These are phyloP conservation scores for Bactericera cockerelli DNA, from an alignment of 1,140 invertebrate genomes.

Conservation along the genomic window DNA sequence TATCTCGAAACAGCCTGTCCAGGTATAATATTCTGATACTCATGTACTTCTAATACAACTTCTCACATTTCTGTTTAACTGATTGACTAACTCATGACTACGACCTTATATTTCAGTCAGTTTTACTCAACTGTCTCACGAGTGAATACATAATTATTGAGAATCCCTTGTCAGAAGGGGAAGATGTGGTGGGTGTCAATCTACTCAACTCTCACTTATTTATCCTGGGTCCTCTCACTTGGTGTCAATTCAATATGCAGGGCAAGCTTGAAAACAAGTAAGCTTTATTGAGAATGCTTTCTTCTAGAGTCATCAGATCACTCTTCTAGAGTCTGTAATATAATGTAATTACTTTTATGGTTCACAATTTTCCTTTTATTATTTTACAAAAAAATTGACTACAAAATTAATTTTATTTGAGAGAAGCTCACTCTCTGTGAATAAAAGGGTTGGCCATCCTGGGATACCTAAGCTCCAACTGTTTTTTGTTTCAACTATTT, in stretches of 20 bases:
- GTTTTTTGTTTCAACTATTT: no score
- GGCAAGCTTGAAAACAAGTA: constrained; percentile 34
- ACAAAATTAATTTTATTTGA: no score
- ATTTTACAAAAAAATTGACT: no score
- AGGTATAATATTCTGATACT: no score
- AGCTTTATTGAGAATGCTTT: neutral
- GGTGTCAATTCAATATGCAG: constrained; percentile 59
- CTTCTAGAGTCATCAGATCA: neutral
- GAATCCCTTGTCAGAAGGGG: constrained; percentile 53
- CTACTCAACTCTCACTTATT: constrained; percentile 60
- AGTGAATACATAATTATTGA: constrained; percentile 74
- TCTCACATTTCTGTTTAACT: no score
- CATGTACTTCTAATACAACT: no score
- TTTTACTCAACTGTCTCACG: constrained; percentile 75
- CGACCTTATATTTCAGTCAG: constrained; percentile 44
- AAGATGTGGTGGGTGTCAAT: constrained; percentile 49
- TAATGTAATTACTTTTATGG: constrained; percentile 33
- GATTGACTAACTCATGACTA: no score
- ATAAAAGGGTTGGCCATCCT: no score
- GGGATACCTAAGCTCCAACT: no score
- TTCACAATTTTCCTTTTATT: no score
- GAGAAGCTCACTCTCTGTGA: no score
- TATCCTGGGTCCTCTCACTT: constrained; percentile 42
- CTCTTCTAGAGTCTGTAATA: neutral
- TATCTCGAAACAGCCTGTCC: no score